Evolutionary conservation across 2,797 vertebrate genomes (phyloP), one percentile per base, ranked within the genome.

Genomic region (Cephalopachus bancanus): DNA sequence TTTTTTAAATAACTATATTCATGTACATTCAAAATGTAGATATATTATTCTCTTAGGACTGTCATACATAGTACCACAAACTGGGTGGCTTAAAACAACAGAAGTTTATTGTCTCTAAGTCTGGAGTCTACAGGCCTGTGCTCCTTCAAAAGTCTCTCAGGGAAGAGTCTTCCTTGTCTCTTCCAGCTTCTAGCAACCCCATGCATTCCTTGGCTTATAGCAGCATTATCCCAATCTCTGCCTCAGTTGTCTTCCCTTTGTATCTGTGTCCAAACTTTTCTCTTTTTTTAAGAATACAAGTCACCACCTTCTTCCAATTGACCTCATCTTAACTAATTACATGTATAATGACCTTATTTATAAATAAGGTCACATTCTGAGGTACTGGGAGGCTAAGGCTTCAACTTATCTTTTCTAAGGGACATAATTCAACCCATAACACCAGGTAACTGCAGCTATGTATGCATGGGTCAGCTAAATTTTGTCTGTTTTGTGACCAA

Each of bases 401-500:
- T 75, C 16, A 44, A 15, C 20, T 11, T 67, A 67, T n/a, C 33
- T 92, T 74, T 59, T 74, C 10, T 0, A 2, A 33, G 69, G 15
- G 37, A 69, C 17, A 28, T 24, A 76, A 0, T 78, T 85, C 12
- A 88, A 62, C 9, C 19, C 10, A 1, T 62, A 44, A 69, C 8
- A 60, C 22, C 19, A 91, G 62, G 7, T 92, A 37, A 33, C 24
- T 72, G 16, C 49, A 57, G 15, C 12, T 51, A 16, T 30, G 10
- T 80, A 28, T 57, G 2, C 15, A 60, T 17, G 24, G 12, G 4
- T 5, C 33, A 83, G 15, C 22, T 81, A 55, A 59, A 74, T 33
- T 57, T 65, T 96, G 37, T 37, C 62, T 44, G 12, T 96, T 85
- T 69, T 85, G 51, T 94, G 24, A 86, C 33, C 44, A 75, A 83